These are phyloP conservation scores for Gymnopithys bicolor DNA, from an alignment of 2,797 vertebrate species.

Conservation along the genomic window DNA sequence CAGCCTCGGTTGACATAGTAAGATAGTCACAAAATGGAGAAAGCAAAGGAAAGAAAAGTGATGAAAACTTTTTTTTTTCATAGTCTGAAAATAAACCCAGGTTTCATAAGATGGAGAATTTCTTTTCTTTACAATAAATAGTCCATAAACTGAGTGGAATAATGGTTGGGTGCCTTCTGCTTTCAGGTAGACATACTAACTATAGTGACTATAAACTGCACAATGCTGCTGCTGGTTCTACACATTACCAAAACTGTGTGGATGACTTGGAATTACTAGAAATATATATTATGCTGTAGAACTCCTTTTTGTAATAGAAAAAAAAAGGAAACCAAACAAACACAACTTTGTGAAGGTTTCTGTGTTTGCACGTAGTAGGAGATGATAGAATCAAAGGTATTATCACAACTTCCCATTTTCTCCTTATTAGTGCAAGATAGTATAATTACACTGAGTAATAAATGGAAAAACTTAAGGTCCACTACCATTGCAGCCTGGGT, in stretches of 20 bases:
- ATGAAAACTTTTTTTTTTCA: background rate
- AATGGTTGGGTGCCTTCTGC: background rate
- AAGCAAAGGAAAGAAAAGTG: background rate
- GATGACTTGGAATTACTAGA: background rate
- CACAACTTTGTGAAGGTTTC: background rate
- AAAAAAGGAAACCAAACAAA: background rate
- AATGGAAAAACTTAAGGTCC: background rate
- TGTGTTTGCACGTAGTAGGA: background rate
- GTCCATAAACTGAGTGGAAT: background rate
- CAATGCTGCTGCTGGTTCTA: background rate
- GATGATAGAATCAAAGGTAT: background rate
- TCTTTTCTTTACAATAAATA: background rate
- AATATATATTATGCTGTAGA: background rate
- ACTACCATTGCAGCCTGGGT: background rate
- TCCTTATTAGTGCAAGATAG: background rate
- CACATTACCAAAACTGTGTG: background rate
- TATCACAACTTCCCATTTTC: background rate
- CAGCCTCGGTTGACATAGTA: background rate
- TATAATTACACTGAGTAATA: background rate
- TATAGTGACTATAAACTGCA: background rate
- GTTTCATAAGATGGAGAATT: background rate
- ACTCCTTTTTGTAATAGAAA: background rate
- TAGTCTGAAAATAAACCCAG: background rate
- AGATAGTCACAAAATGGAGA: background rate
- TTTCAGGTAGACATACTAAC: background rate